Percentiles rank a stretch among this genome's conserved stretches.
Evolutionary conservation across 2,888 invertebrate genomes (phyloP).

Genomic region (Caenorhabditis japonica): DNA sequence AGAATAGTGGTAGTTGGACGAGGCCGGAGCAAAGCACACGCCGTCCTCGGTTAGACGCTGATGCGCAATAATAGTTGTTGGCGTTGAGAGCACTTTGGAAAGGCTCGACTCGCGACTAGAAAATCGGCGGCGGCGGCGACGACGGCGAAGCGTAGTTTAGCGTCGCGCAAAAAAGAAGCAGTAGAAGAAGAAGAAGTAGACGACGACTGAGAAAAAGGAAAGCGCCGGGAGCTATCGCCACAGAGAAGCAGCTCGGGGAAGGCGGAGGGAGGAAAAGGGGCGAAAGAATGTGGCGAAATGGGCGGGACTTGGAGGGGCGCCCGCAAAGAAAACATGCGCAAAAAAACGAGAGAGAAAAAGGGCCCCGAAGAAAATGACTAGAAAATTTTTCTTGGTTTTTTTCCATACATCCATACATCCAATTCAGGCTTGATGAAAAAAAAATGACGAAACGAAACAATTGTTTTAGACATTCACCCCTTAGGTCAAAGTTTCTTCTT

Average conservation of each 20-base stretch:
- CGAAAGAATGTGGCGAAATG: constrained; percentile 9
- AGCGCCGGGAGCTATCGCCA: constrained; percentile 18
- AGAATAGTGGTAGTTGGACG: constrained; percentile 5
- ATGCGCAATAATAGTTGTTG: constrained; percentile 48
- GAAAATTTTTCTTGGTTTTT: constrained; percentile 6
- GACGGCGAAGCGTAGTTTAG: too few relatives aligned
- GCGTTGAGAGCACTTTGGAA: constrained; percentile 23
- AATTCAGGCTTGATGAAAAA: too few relatives aligned
- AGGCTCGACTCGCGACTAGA: neutral
- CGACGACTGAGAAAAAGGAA: constrained; percentile 10
- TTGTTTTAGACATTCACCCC: too few relatives aligned
- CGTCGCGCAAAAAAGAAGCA: too few relatives aligned
- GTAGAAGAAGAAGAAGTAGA: constrained; percentile 13
- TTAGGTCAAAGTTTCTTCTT: too few relatives aligned
- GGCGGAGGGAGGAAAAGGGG: constrained; percentile 20
- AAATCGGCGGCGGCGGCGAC: constrained; percentile 17
- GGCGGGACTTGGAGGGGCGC: constrained; percentile 23
- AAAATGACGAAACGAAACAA: too few relatives aligned
- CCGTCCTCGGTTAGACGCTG: constrained; percentile 39
- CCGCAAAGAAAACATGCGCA: constrained; percentile 13
- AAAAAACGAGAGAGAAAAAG: constrained; percentile 20
- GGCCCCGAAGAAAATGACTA: constrained; percentile 28
- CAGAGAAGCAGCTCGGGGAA: constrained; percentile 25
- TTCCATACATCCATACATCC: constrained; percentile 1
- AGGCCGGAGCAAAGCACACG: constrained; percentile 49